Evolutionary conservation across 2,797 vertebrate species (phyloP), one percentile per base, ranked within the genome.

Genomic region (Diglossa cyanea): DNA sequence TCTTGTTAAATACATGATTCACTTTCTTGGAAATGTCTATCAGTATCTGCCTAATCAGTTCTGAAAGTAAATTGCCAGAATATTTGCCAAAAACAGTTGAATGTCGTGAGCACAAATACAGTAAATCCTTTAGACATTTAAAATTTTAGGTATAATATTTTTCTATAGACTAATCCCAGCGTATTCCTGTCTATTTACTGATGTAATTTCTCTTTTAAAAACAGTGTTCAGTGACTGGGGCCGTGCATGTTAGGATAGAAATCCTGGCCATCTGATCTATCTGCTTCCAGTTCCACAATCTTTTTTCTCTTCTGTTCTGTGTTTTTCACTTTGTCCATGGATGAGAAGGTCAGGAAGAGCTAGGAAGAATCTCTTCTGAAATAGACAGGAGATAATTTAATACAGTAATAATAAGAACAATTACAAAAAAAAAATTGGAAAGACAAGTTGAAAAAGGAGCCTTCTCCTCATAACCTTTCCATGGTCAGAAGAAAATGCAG

Each of bases 241-340:
- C 18, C 0, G 0, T 37, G 35, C 20, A 9, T 9, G 9, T n/a
- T 37, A 71, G 26, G 17, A n/a, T 19, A 48, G 55, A 33, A 68
- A 53, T 68, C 47, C 33, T 11, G 2, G 16, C 23, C 23, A 19
- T 75, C 45, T 0, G 0, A 15, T 60, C 23, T 26, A 30, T 47
- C 8, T 31, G 10, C 33, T 45, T 53, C 19, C 13, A 33, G 30
- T 61, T 68, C 30, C 33, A 37, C 19, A 6, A 17, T 24, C 4
- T 45, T 45, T 51, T 75, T 33, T 39, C n/a, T 53, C 2, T 13
- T 75, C 62, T n/a, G 0, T 39, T 10, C 39, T 28, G 5, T 51
- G 8, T 53, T 76, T 61, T 61, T 85, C 39, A 61, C 47, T 61
- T 53, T 53, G 16, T 45, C 33, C 13, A 7, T 68, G 39, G 7